Evolutionary conservation across 2,888 invertebrate genomes (phyloP).

Genomic region (Rhingia rostrata): DNA sequence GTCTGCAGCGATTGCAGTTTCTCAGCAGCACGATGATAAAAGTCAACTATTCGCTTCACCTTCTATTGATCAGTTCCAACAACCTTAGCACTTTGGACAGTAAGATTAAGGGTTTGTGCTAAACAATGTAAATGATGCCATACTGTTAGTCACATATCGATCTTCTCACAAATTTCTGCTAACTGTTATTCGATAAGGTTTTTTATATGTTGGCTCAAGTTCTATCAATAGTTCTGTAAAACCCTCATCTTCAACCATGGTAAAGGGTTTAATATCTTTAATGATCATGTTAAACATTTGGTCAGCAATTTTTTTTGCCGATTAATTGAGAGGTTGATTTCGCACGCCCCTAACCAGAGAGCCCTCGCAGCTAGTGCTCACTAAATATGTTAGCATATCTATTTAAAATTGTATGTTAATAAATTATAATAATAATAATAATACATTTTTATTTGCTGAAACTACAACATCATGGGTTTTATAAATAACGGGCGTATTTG

Average conservation of each 20-base stretch:
- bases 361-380: background rate
- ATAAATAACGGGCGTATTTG: background rate
- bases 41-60: background rate
- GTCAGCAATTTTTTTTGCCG: slow-evolving; percentile 13
- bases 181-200: background rate
- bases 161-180: slow-evolving; percentile 3
- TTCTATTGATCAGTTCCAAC: slow-evolving; percentile 1
- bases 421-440: background rate
- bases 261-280: slow-evolving; percentile 12
- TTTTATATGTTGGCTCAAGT: slow-evolving; percentile 10
- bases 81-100: slow-evolving; percentile 5
- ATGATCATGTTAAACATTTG: background rate
- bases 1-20: background rate
- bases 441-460: background rate
- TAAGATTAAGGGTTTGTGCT: background rate
- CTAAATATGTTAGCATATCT: too few species aligned
- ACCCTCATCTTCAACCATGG: background rate
- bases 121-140: background rate
- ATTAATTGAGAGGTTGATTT: slow-evolving; percentile 3
- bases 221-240: background rate
- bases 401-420: too few species aligned
- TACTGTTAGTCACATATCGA: background rate
- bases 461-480: background rate
- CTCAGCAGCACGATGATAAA: background rate
- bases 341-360: background rate